phyloP scores from a whole-genome alignment of 2,113 vertebrate species.

The Thinocorus orbignyianus region DNA sequence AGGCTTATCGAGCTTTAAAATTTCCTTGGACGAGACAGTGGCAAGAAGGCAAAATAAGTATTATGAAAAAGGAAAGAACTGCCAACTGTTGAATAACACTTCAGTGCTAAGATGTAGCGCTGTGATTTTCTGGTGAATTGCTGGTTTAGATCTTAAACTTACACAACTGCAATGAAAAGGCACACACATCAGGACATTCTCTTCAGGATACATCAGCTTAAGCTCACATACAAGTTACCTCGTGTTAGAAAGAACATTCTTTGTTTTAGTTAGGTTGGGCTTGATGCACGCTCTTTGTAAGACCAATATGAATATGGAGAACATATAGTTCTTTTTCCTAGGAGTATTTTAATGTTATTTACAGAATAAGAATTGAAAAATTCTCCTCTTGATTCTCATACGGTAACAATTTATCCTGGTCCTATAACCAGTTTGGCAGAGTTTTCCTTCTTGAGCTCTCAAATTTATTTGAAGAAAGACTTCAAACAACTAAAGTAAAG shows the following conservation, averaged over 20 bases:
- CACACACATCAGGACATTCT: neutral
- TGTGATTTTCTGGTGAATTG: neutral
- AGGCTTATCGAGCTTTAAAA: neutral
- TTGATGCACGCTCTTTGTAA: neutral
- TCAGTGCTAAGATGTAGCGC: neutral
- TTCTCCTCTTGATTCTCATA: neutral
- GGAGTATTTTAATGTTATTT: neutral
- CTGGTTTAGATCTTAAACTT: neutral
- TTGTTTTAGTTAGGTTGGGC: neutral
- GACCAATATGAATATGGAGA: neutral
- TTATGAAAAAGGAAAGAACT: neutral
- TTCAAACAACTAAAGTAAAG: neutral
- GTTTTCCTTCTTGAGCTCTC: neutral
- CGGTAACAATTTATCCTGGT: neutral
- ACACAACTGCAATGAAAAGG: neutral
- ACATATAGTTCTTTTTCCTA: neutral
- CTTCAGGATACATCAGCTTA: neutral
- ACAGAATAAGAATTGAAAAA: neutral
- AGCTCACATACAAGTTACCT: neutral
- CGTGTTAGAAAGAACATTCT: neutral
- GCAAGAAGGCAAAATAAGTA: neutral
- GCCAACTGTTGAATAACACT: neutral
- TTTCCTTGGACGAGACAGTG: neutral
- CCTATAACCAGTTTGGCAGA: neutral
- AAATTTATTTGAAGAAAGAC: neutral